Percentiles rank a stretch among this genome's conserved stretches.
These are phyloP conservation scores for Beroe ovata DNA, from an alignment of 37 sponge, comb jelly and placozoan genomes.

Conservation along the genomic window DNA sequence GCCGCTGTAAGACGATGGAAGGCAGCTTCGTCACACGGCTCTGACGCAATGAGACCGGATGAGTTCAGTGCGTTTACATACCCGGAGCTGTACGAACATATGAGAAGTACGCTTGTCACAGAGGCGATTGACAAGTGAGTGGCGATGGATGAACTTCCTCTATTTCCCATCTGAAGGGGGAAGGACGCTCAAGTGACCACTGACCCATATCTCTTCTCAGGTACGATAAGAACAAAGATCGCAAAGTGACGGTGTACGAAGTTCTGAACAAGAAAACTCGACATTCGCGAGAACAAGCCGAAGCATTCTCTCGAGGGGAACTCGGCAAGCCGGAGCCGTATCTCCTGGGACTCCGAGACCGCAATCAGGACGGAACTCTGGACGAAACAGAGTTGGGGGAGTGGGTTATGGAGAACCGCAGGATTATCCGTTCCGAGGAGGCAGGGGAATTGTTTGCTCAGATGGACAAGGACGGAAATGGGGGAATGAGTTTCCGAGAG, in stretches of 20 bases:
- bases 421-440: background rate
- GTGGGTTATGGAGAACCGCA: slow-evolving; percentile 61
- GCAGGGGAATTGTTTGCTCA: background rate
- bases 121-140: slow-evolving; percentile 20
- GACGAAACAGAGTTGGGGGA: slow-evolving; percentile 26
- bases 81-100: slow-evolving; percentile 55
- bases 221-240: slow-evolving; percentile 22
- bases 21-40: background rate
- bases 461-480: slow-evolving; percentile 2
- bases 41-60: background rate
- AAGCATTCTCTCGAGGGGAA: background rate
- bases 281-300: background rate
- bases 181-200: background rate
- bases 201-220: background rate
- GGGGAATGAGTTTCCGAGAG: background rate
- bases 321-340: background rate
- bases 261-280: background rate
- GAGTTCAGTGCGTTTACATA: slow-evolving; percentile 49
- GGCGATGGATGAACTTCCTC: too few species aligned
- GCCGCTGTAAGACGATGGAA: slow-evolving; percentile 24
- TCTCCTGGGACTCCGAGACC: slow-evolving; percentile 31
- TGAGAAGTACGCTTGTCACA: background rate
- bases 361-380: background rate
- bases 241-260: slow-evolving; percentile 1
- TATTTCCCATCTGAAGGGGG: background rate